These are phyloP conservation scores for Anguilla anguilla DNA, from an alignment of 2,797 vertebrate genomes.

Conservation along the genomic window DNA sequence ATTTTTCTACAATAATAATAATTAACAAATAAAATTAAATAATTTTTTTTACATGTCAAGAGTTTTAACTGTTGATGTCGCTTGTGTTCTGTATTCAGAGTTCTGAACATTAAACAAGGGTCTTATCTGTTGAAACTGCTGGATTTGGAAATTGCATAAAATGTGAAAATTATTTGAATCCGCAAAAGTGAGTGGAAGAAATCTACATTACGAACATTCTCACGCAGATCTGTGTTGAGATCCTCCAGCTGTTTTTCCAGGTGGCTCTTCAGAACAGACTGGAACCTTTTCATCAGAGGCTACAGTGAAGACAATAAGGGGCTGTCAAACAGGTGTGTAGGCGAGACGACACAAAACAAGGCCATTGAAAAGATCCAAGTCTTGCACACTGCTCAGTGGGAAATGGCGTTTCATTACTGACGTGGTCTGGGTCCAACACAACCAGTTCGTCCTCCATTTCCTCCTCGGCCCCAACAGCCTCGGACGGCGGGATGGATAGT, in stretches of 20 bases:
- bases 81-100: too few relatives aligned
- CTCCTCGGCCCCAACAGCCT: background rate
- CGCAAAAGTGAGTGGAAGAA: background rate
- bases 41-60: too few relatives aligned
- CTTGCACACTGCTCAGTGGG: background rate
- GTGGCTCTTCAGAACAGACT: conserved; percentile 14
- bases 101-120: background rate
- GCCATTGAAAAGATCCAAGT: background rate
- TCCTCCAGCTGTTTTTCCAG: conserved; percentile 9
- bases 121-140: background rate
- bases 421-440: conserved; percentile 13
- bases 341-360: background rate
- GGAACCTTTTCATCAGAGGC: conserved; percentile 15
- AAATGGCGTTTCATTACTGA: background rate
- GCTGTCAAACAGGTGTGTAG: background rate
- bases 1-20: too few relatives aligned
- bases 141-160: background rate
- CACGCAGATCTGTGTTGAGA: background rate
- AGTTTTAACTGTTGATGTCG: background rate
- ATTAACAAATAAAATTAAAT: too few relatives aligned
- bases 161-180: background rate
- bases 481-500: background rate
- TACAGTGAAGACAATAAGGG: background rate
- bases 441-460: conserved; percentile 8
- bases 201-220: background rate